phyloP scores from a whole-genome alignment of 2,888 invertebrate species.

The Cantharis nigra region DNA sequence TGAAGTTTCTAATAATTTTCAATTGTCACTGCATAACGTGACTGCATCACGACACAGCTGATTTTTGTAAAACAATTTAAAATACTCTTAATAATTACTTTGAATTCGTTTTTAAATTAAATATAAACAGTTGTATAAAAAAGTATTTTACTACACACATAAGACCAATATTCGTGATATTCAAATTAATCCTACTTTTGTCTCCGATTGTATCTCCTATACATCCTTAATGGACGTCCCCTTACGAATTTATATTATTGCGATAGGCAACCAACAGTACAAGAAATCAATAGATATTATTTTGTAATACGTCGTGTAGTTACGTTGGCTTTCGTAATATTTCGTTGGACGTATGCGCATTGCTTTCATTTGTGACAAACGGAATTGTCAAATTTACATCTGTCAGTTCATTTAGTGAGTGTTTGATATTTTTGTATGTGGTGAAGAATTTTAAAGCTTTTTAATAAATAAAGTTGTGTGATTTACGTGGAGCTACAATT shows the following conservation, averaged over 20 bases:
- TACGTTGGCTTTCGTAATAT: neutral
- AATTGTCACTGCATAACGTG: no score
- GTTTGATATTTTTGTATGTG: slow-evolving; percentile 15
- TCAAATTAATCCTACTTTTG: no score
- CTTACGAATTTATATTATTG: neutral
- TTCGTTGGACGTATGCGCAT: neutral
- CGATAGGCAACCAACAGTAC: neutral
- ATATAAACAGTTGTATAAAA: no score
- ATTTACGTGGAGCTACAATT: neutral
- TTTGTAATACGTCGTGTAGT: neutral
- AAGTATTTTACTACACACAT: no score
- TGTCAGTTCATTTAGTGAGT: slow-evolving; percentile 7
- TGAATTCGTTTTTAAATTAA: no score
- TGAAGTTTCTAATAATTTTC: no score
- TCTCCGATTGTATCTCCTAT: no score
- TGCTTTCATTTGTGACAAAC: neutral
- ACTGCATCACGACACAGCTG: no score
- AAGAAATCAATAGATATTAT: neutral
- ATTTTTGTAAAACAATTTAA: no score
- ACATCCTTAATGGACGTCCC: no score
- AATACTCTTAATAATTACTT: no score
- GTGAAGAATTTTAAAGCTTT: neutral
- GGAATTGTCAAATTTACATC: slow-evolving; percentile 18
- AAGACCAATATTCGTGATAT: no score
- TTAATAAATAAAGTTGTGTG: neutral